A percentile compares a stretch with the other conserved stretches of the same genome.
Evolutionary conservation across 2,113 vertebrate species (phyloP).

Genomic region (Protomyctophum bolini): DNA sequence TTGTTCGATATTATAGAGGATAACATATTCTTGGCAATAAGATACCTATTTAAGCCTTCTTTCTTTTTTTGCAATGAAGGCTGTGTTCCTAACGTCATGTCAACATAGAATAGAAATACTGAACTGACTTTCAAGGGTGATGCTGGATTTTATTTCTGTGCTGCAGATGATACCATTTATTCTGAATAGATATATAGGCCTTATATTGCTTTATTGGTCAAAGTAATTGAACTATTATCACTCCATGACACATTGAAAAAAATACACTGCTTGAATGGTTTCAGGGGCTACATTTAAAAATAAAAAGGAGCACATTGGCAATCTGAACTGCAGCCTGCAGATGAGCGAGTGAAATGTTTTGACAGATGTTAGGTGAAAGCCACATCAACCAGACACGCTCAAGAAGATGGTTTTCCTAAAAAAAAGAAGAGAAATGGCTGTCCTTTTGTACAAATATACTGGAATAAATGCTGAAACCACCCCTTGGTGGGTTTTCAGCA

Average conservation of each 20-base stretch:
- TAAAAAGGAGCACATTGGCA: background rate
- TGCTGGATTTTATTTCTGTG: too few relatives aligned
- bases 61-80: background rate
- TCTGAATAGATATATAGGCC: too few relatives aligned
- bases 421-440: background rate
- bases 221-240: background rate
- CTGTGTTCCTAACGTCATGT: background rate
- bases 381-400: background rate
- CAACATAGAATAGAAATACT: background rate
- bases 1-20: background rate
- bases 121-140: background rate
- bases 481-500: too few relatives aligned
- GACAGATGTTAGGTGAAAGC: background rate
- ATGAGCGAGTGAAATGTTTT: background rate
- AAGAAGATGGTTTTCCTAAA: too few relatives aligned
- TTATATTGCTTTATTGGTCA: background rate
- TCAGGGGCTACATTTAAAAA: background rate
- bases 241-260: background rate
- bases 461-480: background rate
- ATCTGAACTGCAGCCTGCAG: constrained; percentile 2
- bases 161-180: too few relatives aligned
- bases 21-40: too few relatives aligned
- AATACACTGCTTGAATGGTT: background rate
- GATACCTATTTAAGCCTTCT: background rate
- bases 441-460: background rate